phyloP scores from a whole-genome alignment of 2,113 vertebrate species.

The Vidua chalybeata region DNA sequence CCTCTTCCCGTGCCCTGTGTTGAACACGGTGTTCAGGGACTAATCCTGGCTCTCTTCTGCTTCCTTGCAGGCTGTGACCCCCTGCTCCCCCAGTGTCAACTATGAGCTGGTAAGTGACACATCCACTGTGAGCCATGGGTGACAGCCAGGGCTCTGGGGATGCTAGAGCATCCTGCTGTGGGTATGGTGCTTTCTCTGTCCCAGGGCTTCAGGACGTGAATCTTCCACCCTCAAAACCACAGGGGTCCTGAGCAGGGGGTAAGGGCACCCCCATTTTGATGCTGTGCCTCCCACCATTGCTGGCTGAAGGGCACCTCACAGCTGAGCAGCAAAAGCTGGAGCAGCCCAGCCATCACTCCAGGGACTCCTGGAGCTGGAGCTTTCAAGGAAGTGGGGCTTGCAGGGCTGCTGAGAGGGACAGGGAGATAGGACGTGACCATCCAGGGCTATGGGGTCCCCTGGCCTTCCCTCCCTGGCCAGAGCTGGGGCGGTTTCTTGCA shows the following conservation, averaged over 20 bases:
- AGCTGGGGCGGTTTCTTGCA: neutral
- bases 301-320: neutral
- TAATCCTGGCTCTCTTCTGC: conserved; percentile 29
- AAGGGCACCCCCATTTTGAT: accelerated
- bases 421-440: neutral
- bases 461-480: neutral
- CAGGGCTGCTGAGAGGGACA: neutral
- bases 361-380: neutral
- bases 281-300: neutral
- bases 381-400: neutral
- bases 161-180: neutral
- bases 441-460: neutral
- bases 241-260: neutral
- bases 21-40: neutral
- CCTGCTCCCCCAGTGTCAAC: conserved; percentile 84
- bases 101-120: conserved; percentile 85
- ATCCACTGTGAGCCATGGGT: neutral
- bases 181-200: neutral
- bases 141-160: neutral
- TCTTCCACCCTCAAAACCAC: neutral
- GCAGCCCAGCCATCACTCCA: neutral
- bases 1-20: neutral
- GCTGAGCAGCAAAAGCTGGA: neutral
- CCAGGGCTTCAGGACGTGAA: neutral
- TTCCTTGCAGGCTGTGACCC: conserved; percentile 81